A percentile compares a stretch with the other conserved stretches of the same genome.
These are phyloP conservation scores for Parnassius mnemosyne DNA, from an alignment of 2,888 invertebrate genomes.

Conservation along the genomic window DNA sequence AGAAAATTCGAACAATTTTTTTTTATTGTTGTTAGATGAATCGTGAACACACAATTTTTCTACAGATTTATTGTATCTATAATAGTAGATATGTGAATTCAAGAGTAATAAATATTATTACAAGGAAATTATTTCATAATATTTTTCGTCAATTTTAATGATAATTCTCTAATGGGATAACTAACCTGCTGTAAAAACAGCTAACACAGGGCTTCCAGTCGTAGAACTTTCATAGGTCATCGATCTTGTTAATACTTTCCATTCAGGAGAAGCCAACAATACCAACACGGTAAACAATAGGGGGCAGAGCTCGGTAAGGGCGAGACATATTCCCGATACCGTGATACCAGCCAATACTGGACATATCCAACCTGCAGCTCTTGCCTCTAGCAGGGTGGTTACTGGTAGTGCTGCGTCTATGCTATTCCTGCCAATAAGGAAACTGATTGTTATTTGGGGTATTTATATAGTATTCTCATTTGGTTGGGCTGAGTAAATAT, in stretches of 20 bases:
- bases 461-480: no score
- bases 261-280: slow-evolving; percentile 80
- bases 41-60: no score
- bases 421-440: slow-evolving; percentile 60
- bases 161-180: neutral
- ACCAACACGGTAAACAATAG: slow-evolving; percentile 78
- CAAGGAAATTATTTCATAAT: no score
- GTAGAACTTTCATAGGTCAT: slow-evolving; percentile 81
- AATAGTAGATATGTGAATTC: no score
- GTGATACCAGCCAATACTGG: slow-evolving; percentile 81
- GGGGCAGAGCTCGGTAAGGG: slow-evolving; percentile 82
- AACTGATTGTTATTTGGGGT: no score
- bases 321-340: slow-evolving; percentile 80
- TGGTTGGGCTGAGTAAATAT: no score
- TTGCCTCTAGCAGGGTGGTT: slow-evolving; percentile 80
- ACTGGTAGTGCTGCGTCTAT: slow-evolving; percentile 81
- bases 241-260: slow-evolving; percentile 82
- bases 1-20: no score
- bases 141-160: no score
- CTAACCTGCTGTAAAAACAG: slow-evolving; percentile 82
- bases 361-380: slow-evolving; percentile 81
- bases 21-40: no score
- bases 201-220: slow-evolving; percentile 82
- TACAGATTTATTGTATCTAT: no score
- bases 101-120: no score